These are phyloP conservation scores for Mixornis gularis DNA, from an alignment of 2,113 vertebrate genomes.

Conservation along the genomic window DNA sequence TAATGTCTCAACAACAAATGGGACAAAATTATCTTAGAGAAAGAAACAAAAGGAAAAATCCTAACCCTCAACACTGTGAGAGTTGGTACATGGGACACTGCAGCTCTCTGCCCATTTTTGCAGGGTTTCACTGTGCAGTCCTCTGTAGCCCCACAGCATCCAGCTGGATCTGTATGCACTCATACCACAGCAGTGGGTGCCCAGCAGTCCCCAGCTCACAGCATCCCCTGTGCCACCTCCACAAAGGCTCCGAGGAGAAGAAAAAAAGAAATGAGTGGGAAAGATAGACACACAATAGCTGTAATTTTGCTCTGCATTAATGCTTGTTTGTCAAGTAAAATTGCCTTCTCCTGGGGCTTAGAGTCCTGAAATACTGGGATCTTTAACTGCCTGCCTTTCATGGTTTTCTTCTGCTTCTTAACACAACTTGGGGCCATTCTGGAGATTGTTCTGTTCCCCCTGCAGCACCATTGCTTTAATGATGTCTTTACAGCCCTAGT, in stretches of 20 bases:
- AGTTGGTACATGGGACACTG: background rate
- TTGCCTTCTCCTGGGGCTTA: background rate
- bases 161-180: rapidly evolving
- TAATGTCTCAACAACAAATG: background rate
- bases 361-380: background rate
- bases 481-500: background rate
- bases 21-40: background rate
- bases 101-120: background rate
- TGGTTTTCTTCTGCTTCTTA: background rate
- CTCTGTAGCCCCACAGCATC: background rate
- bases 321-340: background rate
- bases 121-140: background rate
- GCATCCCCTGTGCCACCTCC: background rate
- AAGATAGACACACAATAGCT: background rate
- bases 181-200: background rate
- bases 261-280: background rate
- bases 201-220: background rate
- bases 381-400: background rate
- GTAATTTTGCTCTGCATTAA: background rate
- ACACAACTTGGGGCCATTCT: background rate
- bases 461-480: background rate
- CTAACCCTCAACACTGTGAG: background rate
- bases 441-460: background rate
- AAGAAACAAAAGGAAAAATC: background rate
- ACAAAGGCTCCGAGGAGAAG: rapidly evolving